phyloP scores from a whole-genome alignment of 1,140 invertebrate genomes.

The Luehdorfia chinensis region DNA sequence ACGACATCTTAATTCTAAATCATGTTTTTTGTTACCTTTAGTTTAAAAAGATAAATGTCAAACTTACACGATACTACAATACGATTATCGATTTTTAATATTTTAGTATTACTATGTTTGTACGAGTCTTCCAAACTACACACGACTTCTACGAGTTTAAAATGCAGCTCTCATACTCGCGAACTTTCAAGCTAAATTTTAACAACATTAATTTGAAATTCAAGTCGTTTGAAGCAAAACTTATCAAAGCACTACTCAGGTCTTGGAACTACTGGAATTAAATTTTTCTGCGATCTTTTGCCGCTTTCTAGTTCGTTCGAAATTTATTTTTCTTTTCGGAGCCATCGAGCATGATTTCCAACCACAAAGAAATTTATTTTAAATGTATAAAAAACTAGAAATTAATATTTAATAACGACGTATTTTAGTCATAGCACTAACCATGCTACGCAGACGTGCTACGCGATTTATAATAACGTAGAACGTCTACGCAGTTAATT shows the following conservation, averaged over 20 bases:
- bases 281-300: constrained; percentile 6
- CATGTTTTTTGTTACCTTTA: too few species aligned
- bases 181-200: constrained; percentile 2
- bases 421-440: too few species aligned
- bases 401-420: too few species aligned
- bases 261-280: constrained; percentile 4
- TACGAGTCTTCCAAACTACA: neutral
- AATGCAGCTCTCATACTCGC: neutral
- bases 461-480: too few species aligned
- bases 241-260: constrained; percentile 13
- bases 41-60: too few species aligned
- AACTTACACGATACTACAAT: neutral
- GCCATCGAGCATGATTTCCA: too few species aligned
- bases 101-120: neutral
- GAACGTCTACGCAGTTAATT: too few species aligned
- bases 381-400: too few species aligned
- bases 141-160: neutral
- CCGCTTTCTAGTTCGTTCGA: neutral
- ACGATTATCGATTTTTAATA: neutral
- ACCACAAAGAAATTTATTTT: too few species aligned
- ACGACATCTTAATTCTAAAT: too few species aligned
- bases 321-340: too few species aligned
- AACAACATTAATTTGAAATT: constrained; percentile 12
- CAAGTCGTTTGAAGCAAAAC: constrained; percentile 15
- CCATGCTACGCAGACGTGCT: too few species aligned